Percentiles rank a stretch among this genome's conserved stretches.
These are phyloP conservation scores for Agapornis roseicollis DNA, from an alignment of 2,113 vertebrate species.

Conservation along the genomic window DNA sequence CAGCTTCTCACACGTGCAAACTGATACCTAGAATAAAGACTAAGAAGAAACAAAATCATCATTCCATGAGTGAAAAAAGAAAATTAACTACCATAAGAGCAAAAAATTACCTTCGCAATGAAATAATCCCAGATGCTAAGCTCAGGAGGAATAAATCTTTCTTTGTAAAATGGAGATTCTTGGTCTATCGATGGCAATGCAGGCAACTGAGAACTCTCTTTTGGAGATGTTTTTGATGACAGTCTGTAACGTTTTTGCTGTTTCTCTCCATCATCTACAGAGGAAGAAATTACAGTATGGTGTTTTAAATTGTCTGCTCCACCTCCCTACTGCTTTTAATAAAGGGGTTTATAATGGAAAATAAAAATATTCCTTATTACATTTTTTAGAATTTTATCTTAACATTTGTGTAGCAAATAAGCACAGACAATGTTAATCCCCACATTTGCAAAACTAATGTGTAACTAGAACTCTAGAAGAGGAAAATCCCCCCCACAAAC, in stretches of 20 bases:
- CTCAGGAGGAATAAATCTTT: slow-evolving; percentile 92
- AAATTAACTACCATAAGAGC: neutral
- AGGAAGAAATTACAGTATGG: slow-evolving; percentile 56
- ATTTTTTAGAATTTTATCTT: neutral
- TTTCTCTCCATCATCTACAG: slow-evolving; percentile 77
- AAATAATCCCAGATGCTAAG: slow-evolving; percentile 99
- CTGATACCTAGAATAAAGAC: neutral
- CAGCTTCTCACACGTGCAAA: neutral
- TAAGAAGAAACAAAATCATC: neutral
- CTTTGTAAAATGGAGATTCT: slow-evolving; percentile 78
- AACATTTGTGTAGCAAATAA: neutral
- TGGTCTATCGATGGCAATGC: slow-evolving; percentile 74
- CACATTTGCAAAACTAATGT: neutral
- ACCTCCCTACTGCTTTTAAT: neutral
- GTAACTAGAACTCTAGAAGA: neutral
- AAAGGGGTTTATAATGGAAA: neutral
- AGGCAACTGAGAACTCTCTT: slow-evolving; percentile 71
- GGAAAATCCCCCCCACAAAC: neutral
- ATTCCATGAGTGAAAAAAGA: neutral
- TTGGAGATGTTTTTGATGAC: slow-evolving; percentile 79
- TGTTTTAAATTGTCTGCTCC: neutral
- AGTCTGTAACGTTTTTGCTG: slow-evolving; percentile 77
- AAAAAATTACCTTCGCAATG: slow-evolving; percentile 88
- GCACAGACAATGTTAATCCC: neutral
- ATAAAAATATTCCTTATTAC: neutral